A percentile compares a stretch with the other conserved stretches of the same genome.
These are phyloP conservation scores for Ctenopoma multispine DNA, from an alignment of 2,797 vertebrate species.

Conservation along the genomic window DNA sequence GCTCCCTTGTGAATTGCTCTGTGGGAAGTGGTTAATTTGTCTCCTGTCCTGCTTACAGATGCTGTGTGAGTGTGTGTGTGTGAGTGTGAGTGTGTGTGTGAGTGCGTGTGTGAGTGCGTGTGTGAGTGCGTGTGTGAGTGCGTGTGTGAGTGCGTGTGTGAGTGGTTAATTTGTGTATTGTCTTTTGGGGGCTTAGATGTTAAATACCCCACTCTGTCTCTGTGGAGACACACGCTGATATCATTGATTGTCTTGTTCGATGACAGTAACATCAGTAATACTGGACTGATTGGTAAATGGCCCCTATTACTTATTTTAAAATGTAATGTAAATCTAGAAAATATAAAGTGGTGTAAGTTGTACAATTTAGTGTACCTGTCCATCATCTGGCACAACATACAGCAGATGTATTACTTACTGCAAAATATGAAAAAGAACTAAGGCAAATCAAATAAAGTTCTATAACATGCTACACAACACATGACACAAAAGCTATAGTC, in stretches of 20 bases:
- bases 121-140: slow-evolving; percentile 5
- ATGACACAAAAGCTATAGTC: background rate
- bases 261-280: slow-evolving; percentile 67
- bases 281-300: slow-evolving; percentile 60
- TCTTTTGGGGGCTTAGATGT: slow-evolving; percentile 60
- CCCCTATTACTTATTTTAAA: slow-evolving; percentile 48
- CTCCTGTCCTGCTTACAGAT: slow-evolving; percentile 58
- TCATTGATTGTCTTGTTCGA: slow-evolving; percentile 67
- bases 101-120: too few species aligned
- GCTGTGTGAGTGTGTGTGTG: too few species aligned
- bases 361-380: too few species aligned
- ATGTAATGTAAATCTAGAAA: slow-evolving; percentile 22
- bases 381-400: too few species aligned
- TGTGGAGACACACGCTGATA: slow-evolving; percentile 57
- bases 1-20: slow-evolving; percentile 72
- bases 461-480: too few species aligned
- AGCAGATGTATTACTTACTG: too few species aligned
- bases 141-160: slow-evolving; percentile 22
- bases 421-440: too few species aligned
- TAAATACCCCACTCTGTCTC: slow-evolving; percentile 76
- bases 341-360: background rate
- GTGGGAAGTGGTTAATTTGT: slow-evolving; percentile 82
- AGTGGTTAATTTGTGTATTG: slow-evolving; percentile 68
- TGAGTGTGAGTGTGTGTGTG: too few species aligned
- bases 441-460: background rate